Evolutionary conservation across 1,140 invertebrate genomes (phyloP).

Genomic region (Sminthurinus signatus): DNA sequence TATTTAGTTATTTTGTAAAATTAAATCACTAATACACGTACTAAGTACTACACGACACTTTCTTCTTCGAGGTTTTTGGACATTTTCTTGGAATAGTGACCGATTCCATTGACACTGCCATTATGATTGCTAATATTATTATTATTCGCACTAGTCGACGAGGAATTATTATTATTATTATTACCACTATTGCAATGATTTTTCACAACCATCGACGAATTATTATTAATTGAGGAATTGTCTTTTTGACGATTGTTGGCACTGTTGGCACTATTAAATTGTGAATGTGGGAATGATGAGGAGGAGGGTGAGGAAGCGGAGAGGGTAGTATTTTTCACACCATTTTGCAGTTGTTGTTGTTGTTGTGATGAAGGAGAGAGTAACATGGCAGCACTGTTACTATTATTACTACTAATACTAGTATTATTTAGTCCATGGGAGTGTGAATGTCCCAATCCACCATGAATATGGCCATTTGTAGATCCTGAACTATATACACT

Average conservation of each 20-base stretch:
- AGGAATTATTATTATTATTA: neutral
- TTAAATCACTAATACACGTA: too few species aligned
- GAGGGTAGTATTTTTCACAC: too few species aligned
- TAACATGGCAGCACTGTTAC: neutral
- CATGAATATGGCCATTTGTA: neutral
- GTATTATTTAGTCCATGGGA: neutral
- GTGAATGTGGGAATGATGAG: constrained; percentile 17
- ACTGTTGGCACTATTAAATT: constrained; percentile 36
- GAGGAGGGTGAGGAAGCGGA: too few species aligned
- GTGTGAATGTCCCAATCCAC: neutral
- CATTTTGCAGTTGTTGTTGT: neutral
- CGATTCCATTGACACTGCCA: neutral
- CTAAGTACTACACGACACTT: constrained; percentile 35
- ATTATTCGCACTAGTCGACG: neutral
- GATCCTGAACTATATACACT: constrained; percentile 20
- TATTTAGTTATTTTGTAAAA: too few species aligned
- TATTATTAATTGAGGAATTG: constrained; percentile 15
- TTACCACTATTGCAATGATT: constrained; percentile 11
- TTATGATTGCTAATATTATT: neutral
- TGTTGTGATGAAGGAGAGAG: neutral
- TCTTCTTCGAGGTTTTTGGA: constrained; percentile 41
- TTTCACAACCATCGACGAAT: constrained; percentile 25
- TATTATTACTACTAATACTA: too few species aligned
- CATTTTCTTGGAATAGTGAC: constrained; percentile 31
- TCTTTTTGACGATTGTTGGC: constrained; percentile 35